phyloP scores from a whole-genome alignment of 2,113 vertebrate species.

The Corythoichthys intestinalis region DNA sequence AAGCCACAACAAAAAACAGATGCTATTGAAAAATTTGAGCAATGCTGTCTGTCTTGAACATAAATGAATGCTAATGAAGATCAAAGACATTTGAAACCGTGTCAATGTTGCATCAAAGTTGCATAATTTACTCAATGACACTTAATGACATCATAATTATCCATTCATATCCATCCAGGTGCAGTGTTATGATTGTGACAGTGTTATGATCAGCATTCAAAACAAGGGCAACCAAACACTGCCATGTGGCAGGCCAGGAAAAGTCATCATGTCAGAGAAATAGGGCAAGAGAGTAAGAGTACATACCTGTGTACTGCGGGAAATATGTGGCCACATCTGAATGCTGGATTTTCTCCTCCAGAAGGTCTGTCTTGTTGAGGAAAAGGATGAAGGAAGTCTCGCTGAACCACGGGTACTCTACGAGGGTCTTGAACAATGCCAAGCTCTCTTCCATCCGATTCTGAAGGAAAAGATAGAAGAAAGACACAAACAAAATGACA shows the following conservation, averaged over 20 bases:
- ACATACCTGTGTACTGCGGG: constrained; percentile 75
- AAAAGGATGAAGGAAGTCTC: constrained; percentile 85
- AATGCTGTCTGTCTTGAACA: too few species aligned
- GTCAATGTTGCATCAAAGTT: too few species aligned
- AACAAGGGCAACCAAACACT: too few species aligned
- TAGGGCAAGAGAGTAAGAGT: background rate
- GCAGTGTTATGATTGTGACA: too few species aligned
- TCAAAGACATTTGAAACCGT: too few species aligned
- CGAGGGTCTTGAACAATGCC: constrained; percentile 84
- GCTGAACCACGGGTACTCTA: constrained; percentile 78
- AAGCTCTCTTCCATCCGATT: constrained; percentile 84
- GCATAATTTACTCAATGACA: too few species aligned
- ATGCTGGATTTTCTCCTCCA: constrained; percentile 81
- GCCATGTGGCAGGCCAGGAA: background rate
- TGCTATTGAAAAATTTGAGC: too few species aligned
- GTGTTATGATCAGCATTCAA: too few species aligned
- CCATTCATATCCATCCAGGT: too few species aligned
- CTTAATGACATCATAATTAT: too few species aligned
- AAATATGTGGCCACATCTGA: constrained; percentile 83
- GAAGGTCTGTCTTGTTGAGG: constrained; percentile 86
- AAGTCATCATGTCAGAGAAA: background rate
- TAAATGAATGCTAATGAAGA: too few species aligned
- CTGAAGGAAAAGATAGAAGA: constrained; percentile 45
- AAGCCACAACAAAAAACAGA: too few species aligned
- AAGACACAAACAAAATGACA: background rate